Percentiles rank a stretch among this genome's conserved stretches.
These are phyloP conservation scores for Craseonycteris thonglongyai DNA, from an alignment of 2,113 vertebrate species.

Conservation along the genomic window DNA sequence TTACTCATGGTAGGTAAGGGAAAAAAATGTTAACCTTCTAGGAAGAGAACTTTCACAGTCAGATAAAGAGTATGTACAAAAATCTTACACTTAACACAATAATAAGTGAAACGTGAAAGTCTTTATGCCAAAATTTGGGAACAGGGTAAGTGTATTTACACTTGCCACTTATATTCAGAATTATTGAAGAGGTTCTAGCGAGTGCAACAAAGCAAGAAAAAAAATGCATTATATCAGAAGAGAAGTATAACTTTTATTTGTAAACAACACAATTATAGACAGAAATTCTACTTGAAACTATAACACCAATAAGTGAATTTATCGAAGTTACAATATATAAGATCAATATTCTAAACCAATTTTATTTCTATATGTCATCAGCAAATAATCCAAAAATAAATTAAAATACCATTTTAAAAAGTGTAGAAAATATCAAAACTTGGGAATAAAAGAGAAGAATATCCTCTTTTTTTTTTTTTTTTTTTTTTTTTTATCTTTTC, in stretches of 20 bases:
- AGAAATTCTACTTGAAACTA: not conserved
- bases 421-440: not conserved
- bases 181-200: not conserved
- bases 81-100: not conserved
- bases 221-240: not conserved
- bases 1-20: not conserved
- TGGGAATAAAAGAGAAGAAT: not conserved
- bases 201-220: conserved; percentile 17
- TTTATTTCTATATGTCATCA: not conserved
- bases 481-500: too few species aligned
- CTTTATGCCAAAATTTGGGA: not conserved
- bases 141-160: not conserved
- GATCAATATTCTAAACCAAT: not conserved
- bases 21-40: not conserved
- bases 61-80: not conserved
- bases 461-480: too few species aligned
- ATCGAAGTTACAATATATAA: not conserved
- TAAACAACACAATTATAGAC: not conserved
- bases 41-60: not conserved
- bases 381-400: not conserved
- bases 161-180: not conserved
- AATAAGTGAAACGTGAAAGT: not conserved
- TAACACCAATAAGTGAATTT: not conserved
- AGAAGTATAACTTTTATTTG: not conserved
- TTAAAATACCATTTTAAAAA: not conserved